phyloP scores from a whole-genome alignment of 2,113 vertebrate species.

The Phalacrocorax brasilianus region DNA sequence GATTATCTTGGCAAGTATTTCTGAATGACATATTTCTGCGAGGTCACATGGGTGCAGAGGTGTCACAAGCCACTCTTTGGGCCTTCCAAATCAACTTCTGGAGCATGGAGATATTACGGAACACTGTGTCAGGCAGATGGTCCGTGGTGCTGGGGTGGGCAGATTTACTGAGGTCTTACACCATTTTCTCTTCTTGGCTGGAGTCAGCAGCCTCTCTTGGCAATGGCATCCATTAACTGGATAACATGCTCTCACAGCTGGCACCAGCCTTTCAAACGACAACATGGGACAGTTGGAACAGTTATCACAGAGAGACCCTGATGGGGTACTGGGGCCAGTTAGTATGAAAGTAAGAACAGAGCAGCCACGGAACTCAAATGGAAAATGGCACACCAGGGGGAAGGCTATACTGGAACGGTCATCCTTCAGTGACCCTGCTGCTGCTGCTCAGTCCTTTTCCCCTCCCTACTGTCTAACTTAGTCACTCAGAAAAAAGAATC shows the following conservation, averaged over 20 bases:
- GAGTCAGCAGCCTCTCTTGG: not conserved
- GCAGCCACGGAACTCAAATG: rapidly evolving
- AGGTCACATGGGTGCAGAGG: not conserved
- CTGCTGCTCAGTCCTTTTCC: not conserved
- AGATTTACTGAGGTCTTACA: not conserved
- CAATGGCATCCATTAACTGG: not conserved
- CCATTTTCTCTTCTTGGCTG: not conserved
- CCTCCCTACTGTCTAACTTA: not conserved
- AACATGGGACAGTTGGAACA: rapidly evolving
- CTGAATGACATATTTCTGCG: not conserved
- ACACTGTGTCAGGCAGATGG: not conserved
- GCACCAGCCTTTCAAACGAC: not conserved
- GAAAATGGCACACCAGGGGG: not conserved
- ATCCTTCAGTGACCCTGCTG: not conserved
- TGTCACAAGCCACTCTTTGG: not conserved
- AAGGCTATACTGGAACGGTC: not conserved
- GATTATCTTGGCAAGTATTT: not conserved
- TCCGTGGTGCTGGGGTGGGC: too few species aligned
- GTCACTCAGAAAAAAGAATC: not conserved
- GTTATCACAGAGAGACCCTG: not conserved
- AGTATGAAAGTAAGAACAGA: not conserved
- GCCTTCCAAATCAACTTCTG: not conserved
- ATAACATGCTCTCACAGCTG: not conserved
- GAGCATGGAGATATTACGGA: not conserved
- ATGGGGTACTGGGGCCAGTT: not conserved